phyloP scores from a whole-genome alignment of 2,888 invertebrate species.

The Poecilobothrus nobilitatus region DNA sequence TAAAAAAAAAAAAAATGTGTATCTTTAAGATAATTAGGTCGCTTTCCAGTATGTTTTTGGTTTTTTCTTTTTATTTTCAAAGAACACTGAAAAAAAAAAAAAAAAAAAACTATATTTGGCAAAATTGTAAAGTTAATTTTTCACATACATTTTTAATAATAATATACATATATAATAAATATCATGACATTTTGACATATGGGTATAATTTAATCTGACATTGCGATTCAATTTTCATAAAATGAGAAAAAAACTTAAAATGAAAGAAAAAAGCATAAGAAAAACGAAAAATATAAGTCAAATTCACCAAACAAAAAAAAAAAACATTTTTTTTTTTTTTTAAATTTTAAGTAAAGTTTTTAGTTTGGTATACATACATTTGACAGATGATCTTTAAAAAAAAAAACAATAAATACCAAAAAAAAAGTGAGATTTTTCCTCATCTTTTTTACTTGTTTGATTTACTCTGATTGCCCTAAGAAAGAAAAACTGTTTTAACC shows the following conservation, averaged over 20 bases:
- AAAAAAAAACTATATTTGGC: background rate
- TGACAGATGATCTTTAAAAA: background rate
- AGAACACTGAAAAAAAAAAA: background rate
- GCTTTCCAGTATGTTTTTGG: background rate
- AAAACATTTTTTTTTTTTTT: too few relatives aligned
- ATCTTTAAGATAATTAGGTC: background rate
- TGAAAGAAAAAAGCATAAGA: background rate
- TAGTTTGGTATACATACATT: background rate
- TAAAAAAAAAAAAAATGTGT: too few relatives aligned
- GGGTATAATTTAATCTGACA: conserved; percentile 6
- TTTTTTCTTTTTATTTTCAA: too few relatives aligned
- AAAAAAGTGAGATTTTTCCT: background rate
- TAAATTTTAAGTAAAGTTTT: background rate
- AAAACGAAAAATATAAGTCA: too few relatives aligned
- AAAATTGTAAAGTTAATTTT: background rate
- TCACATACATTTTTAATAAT: background rate
- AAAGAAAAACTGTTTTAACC: background rate
- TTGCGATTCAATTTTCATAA: background rate
- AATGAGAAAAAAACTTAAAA: background rate
- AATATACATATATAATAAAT: background rate
- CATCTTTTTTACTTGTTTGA: background rate
- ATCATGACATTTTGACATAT: conserved; percentile 1
- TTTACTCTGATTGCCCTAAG: background rate
- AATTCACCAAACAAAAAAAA: too few relatives aligned
- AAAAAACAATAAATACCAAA: background rate